phyloP scores from a whole-genome alignment of 1,140 invertebrate genomes.

The Cylas formicarius region DNA sequence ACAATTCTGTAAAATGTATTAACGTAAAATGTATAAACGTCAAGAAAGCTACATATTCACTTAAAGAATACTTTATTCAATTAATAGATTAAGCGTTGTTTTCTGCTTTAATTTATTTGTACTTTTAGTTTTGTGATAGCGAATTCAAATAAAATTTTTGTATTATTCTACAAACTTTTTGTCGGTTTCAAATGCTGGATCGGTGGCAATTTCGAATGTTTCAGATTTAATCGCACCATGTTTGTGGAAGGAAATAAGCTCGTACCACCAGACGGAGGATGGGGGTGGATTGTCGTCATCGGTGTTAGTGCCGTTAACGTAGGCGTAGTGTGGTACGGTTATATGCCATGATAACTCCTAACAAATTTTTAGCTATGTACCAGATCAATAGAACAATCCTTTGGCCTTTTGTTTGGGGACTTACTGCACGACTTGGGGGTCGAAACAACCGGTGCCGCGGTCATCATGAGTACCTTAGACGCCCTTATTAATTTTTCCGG shows the following conservation, averaged over 20 bases:
- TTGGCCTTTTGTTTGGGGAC: constrained; percentile 68
- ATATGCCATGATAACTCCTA: background rate
- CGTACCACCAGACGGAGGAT: constrained; percentile 65
- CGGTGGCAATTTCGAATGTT: no score
- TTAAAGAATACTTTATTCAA: no score
- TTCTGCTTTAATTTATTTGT: no score
- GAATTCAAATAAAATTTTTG: no score
- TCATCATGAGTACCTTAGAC: constrained; percentile 66
- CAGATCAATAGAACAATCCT: constrained; percentile 67
- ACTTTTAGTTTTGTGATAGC: no score
- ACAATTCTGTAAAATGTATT: no score
- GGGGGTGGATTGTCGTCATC: constrained; percentile 74
- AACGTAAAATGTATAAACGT: no score
- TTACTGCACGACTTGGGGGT: constrained; percentile 56
- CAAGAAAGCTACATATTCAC: no score
- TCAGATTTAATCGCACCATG: constrained; percentile 30
- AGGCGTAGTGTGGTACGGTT: constrained; percentile 42
- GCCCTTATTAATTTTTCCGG: constrained; percentile 71
- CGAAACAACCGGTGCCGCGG: constrained; percentile 60
- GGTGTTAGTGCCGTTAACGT: constrained; percentile 73
- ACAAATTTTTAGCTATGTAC: constrained; percentile 59
- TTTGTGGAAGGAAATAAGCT: constrained; percentile 44
- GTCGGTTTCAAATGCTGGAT: no score
- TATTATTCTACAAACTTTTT: no score
- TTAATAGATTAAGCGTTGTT: no score